Evolutionary conservation across 2,888 invertebrate species (phyloP).

Genomic region (Oscheius sp.): DNA sequence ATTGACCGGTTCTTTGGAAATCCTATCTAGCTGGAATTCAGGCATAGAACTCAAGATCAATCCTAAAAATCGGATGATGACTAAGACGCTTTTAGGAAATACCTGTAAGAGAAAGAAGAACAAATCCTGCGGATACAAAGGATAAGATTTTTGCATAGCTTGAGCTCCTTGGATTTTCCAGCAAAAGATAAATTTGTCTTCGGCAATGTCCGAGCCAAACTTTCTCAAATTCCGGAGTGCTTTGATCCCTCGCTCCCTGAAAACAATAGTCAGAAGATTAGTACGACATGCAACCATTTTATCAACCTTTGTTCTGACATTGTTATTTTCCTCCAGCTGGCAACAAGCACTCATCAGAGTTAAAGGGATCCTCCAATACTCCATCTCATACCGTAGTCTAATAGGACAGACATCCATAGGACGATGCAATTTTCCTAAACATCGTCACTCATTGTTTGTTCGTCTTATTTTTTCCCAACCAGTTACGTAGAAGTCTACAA

Average conservation of each 20-base stretch:
- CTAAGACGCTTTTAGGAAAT: background rate
- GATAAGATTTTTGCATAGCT: slow-evolving; percentile 63
- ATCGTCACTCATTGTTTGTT: background rate
- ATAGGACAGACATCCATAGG: slow-evolving; percentile 69
- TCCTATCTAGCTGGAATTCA: slow-evolving; percentile 62
- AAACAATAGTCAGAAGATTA: too few species aligned
- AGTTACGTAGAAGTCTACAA: slow-evolving; percentile 63
- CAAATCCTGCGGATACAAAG: slow-evolving; percentile 64
- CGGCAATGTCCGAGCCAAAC: slow-evolving; percentile 44
- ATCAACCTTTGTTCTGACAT: slow-evolving; percentile 21
- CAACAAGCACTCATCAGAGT: slow-evolving; percentile 54
- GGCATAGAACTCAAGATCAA: slow-evolving; percentile 67
- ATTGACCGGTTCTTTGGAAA: slow-evolving; percentile 56
- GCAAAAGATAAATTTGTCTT: slow-evolving; percentile 44
- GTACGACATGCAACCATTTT: slow-evolving; percentile 12
- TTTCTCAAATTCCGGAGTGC: slow-evolving; percentile 58
- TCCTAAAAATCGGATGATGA: slow-evolving; percentile 33
- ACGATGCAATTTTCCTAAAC: slow-evolving; percentile 62
- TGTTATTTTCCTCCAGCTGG: slow-evolving; percentile 52
- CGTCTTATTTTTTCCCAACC: too few species aligned
- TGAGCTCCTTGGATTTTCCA: slow-evolving; percentile 66
- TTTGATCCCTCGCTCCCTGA: slow-evolving; percentile 1
- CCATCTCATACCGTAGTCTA: slow-evolving; percentile 62
- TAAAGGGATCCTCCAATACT: slow-evolving; percentile 66
- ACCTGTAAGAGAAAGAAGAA: slow-evolving; percentile 64